Percentiles rank a stretch among this genome's conserved stretches.
phyloP scores from a whole-genome alignment of 2,888 invertebrate species.

The Cosmorhoe ocellata region DNA sequence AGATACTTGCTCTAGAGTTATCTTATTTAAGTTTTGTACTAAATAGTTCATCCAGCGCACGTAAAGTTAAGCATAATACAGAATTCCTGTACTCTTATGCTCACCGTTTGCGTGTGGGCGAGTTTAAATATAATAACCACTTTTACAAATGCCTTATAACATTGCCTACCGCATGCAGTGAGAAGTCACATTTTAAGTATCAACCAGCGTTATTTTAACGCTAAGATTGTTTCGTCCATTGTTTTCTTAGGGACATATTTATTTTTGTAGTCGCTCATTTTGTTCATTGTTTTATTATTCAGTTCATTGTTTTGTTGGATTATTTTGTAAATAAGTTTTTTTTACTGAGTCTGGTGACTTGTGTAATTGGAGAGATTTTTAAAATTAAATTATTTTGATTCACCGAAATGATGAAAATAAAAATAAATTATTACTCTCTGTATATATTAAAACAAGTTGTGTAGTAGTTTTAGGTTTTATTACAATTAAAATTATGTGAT shows the following conservation, averaged over 20 bases:
- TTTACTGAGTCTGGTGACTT: constrained; percentile 3
- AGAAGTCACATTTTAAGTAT: constrained; percentile 69
- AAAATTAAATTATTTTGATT: not conserved
- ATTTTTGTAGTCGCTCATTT: constrained; percentile 53
- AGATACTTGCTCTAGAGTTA: no score
- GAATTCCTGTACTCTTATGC: constrained; percentile 1
- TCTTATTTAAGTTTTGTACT: no score
- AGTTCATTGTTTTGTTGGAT: constrained; percentile 34
- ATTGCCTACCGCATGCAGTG: constrained; percentile 72
- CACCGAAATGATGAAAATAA: no score
- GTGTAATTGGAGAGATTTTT: constrained; percentile 4
- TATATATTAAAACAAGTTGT: no score
- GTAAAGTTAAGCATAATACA: not conserved
- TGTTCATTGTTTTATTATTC: constrained; percentile 44
- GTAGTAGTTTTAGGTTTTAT: no score
- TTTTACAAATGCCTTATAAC: constrained; percentile 61
- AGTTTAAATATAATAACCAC: constrained; percentile 65
- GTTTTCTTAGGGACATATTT: constrained; percentile 74
- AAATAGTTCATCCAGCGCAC: no score
- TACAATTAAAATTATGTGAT: no score
- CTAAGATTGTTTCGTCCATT: constrained; percentile 61
- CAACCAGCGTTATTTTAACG: constrained; percentile 71
- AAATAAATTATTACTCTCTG: no score
- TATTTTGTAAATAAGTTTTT: constrained; percentile 29
- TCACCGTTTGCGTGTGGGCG: constrained; percentile 65